Base-by-base conservation (phyloP, 2,113 vertebrate species). In the Vireo altiloquus region DNA sequence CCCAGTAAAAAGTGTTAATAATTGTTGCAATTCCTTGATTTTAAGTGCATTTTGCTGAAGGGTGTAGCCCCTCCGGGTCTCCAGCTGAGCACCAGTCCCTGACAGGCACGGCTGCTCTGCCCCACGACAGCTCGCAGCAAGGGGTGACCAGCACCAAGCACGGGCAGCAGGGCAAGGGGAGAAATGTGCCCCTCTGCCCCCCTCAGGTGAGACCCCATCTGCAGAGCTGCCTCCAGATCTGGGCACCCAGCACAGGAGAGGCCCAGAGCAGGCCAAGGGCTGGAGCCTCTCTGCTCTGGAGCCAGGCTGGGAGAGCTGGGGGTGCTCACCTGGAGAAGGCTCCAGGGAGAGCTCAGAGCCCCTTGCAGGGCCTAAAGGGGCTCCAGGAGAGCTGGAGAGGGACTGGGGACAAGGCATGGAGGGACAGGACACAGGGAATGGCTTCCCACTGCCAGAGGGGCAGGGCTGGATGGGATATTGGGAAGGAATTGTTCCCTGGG, bases 21-120 rank as follows among this genome's bases (percentile, higher is more conserved):
- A 82, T 46, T 57, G 39, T 24, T 70, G 52, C 42, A 94, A 89
- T 79, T 89, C 60, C n/a, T 71, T 13, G 28, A 83, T 71, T 87
- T 91, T 65, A 64, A 94, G 49, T 42, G 56, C 15, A 24, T 87
- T 94, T 91, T 84, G 52, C 40, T 64, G 53, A 89, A 94, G 89
- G 89, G 44, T 0, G 13, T 31, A 74, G 68, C 40, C 60, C 56
- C 39, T 50, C 54, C 0, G 0, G 63, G 42, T 53, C 27, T 85
- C 57, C 65, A 84, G 83, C 61, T 79, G 84, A 91, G 83, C 69
- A 46, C 20, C 44, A 91, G 65, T 10, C 40, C 31, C 2, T 5
- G 46, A 46, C 39, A 70, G 69, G 18, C 27, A 35, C 3, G 4
- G 52, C 63, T 77, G 53, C 54, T 19, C n/a, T 17, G 40, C 23